Base-by-base conservation (phyloP, 2,888 invertebrate genomes). In the Cremastinae sp. region DNA sequence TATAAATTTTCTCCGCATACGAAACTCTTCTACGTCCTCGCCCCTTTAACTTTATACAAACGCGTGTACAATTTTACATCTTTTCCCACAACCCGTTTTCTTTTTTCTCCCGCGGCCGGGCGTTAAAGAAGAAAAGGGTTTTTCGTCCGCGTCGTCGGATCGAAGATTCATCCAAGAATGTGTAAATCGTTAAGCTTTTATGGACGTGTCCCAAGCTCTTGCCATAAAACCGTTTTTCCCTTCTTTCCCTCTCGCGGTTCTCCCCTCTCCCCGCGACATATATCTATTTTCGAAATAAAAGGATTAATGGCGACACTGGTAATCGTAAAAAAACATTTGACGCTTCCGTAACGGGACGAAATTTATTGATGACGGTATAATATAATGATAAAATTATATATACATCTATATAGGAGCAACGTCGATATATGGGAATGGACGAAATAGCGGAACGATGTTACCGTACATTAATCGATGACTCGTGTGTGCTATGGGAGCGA, bases 141-240 rank as follows among this genome's bases (percentile, higher is more conserved):
- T n/a, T n/a, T 41, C 51, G 7, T 14, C 16, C 34, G 49, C 28
- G 3, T 20, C n/a, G n/a, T n/a, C n/a, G 20, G 10, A 12, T 43
- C 22, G 51, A 61, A 61, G 22, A 69, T 53, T 45, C 70, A 38
- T 71, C 49, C 20, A 51, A 70, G 53, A 62, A 62, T 43, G 54
- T 62, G 54, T 43, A 54, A 70, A 61, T 54, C 22, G 18, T 12
- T 12, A 54, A 36, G 12, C 54, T 61, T 61, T 70, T 56, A 56
- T 47, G 45, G 7, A 28, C 12, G 12, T 8, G n/a, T 8, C 45
- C 12, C 34, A n/a, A n/a, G n/a, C n/a, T n/a, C n/a, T n/a, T n/a
- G n/a, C n/a, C n/a, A n/a, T n/a, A n/a, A n/a, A n/a, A n/a, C n/a
- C n/a, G n/a, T n/a, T n/a, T n/a, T n/a, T n/a, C n/a, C n/a, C n/a